Evolutionary conservation across 2,888 invertebrate genomes (phyloP), one percentile per base, ranked within the genome.

Genomic region (Ochropleura plecta): DNA sequence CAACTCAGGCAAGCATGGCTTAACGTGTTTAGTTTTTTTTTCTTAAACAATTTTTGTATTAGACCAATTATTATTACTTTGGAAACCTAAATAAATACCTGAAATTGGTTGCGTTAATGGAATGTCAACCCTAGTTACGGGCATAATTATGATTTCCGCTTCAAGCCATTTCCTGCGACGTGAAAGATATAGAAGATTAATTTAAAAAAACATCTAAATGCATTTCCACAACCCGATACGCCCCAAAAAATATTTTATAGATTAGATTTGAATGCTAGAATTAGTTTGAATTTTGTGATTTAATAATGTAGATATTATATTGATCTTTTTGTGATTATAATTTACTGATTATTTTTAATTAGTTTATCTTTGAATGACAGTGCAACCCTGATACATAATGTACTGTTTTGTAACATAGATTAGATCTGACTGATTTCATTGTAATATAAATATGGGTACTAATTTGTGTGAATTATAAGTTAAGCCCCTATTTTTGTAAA

Each of bases 381-480:
- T 81, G 76, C 63, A 84, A 80, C 55, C 20, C n/a, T 67, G 62
- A 55, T n/a, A 73, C 20, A 40, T 62, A 76, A 51, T 53, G 59
- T 72, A 62, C 59, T 69, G 14, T 64, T 42, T 65, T 65, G 63
- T 84, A 64, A 60, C 65, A 63, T 76, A 77, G 68, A 77, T 77
- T 84, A 70, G 57, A 77, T 70, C 8, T 69, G 57, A 79, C 18
- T 80, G 51, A 80, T 72, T 79, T 49, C 7, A 60, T 68, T 84
- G 70, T 81, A 46, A 53, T 57, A 66, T 55, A 60, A 60, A 40
- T 40, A 46, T 64, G 71, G 62, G 73, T 69, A 68, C 66, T 76
- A 76, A 75, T 82, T 77, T 77, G 62, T 75, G 73, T 62, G 8
- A 40, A 30, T 57, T 53, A 12, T 12, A 62, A 74, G 14, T 42